These are phyloP conservation scores for Gasterosteus aculeatus DNA, from an alignment of 2,113 vertebrate genomes.

Conservation along the genomic window DNA sequence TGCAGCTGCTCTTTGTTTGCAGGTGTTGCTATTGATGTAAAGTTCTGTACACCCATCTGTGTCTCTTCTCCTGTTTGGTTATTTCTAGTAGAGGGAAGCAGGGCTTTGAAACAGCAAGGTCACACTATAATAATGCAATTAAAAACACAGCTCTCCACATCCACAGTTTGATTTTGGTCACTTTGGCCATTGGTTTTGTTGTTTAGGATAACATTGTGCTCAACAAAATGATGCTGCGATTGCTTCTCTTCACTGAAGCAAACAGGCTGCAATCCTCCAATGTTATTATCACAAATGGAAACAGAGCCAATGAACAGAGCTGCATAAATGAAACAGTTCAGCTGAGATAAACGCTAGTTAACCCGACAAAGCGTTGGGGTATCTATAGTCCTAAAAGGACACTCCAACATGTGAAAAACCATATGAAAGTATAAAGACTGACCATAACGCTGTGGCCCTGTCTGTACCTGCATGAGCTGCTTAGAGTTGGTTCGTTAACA, in stretches of 20 bases:
- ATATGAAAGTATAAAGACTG: neutral
- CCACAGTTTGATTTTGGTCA: neutral
- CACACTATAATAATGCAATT: neutral
- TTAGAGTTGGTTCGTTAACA: too few species aligned
- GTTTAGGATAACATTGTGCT: slow-evolving; percentile 4
- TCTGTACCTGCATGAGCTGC: neutral
- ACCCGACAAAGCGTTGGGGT: neutral
- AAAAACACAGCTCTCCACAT: neutral
- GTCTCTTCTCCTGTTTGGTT: slow-evolving; percentile 57
- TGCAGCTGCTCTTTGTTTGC: slow-evolving; percentile 71
- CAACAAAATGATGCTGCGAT: neutral
- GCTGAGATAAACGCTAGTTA: too few species aligned
- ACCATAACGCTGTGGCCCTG: neutral
- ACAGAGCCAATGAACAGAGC: slow-evolving; percentile 2
- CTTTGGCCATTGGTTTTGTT: neutral
- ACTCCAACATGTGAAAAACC: slow-evolving; percentile 1
- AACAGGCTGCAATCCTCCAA: neutral
- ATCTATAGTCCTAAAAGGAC: neutral
- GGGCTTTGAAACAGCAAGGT: slow-evolving; percentile 26
- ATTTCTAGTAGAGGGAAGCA: slow-evolving; percentile 72
- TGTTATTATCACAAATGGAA: neutral
- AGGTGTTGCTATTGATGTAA: slow-evolving; percentile 71
- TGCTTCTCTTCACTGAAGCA: neutral
- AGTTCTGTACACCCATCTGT: slow-evolving; percentile 63
- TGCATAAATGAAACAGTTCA: neutral